These are phyloP conservation scores for Tragelaphus buxtoni DNA, from an alignment of 2,113 vertebrate species.

Conservation along the genomic window DNA sequence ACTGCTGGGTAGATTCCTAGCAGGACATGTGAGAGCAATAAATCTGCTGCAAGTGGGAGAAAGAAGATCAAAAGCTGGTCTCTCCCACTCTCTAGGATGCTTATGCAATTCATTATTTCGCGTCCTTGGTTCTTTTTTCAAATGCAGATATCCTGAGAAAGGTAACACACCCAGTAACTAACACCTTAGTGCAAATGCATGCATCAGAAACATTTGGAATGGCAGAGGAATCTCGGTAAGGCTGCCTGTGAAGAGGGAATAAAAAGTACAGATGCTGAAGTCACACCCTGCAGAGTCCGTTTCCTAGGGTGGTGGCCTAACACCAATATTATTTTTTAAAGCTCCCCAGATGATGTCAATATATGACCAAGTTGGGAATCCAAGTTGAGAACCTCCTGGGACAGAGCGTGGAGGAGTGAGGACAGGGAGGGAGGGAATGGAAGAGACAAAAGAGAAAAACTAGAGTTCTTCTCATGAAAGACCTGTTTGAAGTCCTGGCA, in stretches of 20 bases:
- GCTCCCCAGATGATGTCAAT: background rate
- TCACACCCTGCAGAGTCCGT: background rate
- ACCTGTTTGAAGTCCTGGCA: background rate
- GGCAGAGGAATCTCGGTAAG: background rate
- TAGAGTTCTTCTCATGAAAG: background rate
- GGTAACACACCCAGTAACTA: constrained; percentile 42
- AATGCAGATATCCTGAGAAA: constrained; percentile 59
- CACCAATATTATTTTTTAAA: background rate
- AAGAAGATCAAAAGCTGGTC: constrained; percentile 1
- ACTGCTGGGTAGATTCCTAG: background rate
- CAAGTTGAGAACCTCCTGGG: background rate
- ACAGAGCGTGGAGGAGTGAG: background rate
- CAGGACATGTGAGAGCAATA: background rate
- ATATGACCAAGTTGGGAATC: background rate
- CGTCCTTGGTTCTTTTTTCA: constrained; percentile 34
- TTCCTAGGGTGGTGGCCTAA: background rate
- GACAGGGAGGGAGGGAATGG: background rate
- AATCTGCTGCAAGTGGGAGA: background rate
- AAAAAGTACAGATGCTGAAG: background rate
- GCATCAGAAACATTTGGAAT: background rate
- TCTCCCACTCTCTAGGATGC: constrained; percentile 8
- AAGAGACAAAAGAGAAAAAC: background rate
- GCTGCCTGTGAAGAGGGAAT: background rate
- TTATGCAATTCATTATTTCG: constrained; percentile 36
- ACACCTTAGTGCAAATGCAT: constrained; percentile 38